phyloP scores from a whole-genome alignment of 2,113 vertebrate species.

The Muntiacus reevesi region DNA sequence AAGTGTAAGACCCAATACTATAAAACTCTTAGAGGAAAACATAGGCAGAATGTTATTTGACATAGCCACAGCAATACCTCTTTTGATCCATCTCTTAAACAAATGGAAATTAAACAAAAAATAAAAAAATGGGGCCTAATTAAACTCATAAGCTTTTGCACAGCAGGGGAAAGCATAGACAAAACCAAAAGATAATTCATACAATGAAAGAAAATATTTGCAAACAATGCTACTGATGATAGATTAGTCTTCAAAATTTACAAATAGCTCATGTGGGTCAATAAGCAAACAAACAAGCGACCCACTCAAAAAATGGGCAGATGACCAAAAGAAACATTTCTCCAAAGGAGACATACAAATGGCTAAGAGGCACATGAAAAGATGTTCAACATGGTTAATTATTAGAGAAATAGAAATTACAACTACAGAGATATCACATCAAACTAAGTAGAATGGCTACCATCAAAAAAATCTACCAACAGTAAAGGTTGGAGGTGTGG shows the following conservation, averaged over 20 bases:
- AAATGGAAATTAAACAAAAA: not conserved
- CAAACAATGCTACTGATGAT: not conserved
- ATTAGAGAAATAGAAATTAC: not conserved
- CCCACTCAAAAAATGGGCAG: not conserved
- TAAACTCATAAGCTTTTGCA: not conserved
- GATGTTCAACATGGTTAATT: not conserved
- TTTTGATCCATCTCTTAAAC: not conserved
- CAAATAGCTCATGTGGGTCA: not conserved
- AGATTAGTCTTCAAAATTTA: not conserved
- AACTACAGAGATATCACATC: not conserved
- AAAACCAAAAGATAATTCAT: not conserved
- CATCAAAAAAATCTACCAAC: not conserved
- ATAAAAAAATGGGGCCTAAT: not conserved
- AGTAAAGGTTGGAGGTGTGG: not conserved
- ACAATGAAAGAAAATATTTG: not conserved
- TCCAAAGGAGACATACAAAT: not conserved
- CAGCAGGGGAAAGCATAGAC: not conserved
- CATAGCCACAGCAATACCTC: not conserved
- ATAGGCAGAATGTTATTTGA: not conserved
- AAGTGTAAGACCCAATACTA: not conserved
- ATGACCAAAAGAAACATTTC: not conserved
- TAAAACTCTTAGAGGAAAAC: not conserved
- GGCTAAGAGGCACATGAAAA: not conserved
- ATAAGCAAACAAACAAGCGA: not conserved
- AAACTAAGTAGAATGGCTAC: not conserved